Evolutionary conservation across 2,113 vertebrate genomes (phyloP), one percentile per base, ranked within the genome.

Genomic region (Pituophis catenifer): DNA sequence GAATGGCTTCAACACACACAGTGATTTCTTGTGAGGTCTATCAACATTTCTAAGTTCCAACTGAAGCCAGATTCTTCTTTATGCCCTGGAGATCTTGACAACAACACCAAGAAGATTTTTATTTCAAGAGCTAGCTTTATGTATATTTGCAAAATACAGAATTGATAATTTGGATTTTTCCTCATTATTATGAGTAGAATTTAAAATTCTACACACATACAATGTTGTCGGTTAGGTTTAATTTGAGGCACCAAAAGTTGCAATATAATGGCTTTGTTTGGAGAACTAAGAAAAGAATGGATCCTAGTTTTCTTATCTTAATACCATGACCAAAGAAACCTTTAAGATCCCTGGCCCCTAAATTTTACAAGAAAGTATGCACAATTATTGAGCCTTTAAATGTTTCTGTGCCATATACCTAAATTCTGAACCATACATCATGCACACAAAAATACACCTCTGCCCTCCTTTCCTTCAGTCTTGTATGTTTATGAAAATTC

Each of bases 161-260:
- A 38, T 38, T 23, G 24, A 24, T 95, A 92, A 96, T 93, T 94
- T 92, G 92, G 93, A 26, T 70, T 87, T 88, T 91, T 95, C 95
- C 93, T 86, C 81, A 89, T 94, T 85, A 33, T 94, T 95, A 94
- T 13, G 62, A 65, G 94, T 2, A 44, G 38, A 44, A 44, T 44
- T 50, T 0, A 89, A 93, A 94, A 95, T 96, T 95, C 94, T 96
- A 17, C 44, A 94, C 59, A 24, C 13, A 26, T 88, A 6, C 15
- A 13, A 21, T 15, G 0, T 24, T 33, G 62, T 75, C 62, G 12
- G 9, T n/a, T 90, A 53, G 62, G 52, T 95, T 95, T 95, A 21
- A 95, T 94, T 94, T 93, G 55, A 93, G 54, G 48, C 93, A 0
- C 89, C 81, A 53, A 94, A 87, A 93, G 88, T 70, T 93, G 85